Base-by-base conservation (phyloP, 2,888 invertebrate genomes). In the Tryphoninae sp. region DNA sequence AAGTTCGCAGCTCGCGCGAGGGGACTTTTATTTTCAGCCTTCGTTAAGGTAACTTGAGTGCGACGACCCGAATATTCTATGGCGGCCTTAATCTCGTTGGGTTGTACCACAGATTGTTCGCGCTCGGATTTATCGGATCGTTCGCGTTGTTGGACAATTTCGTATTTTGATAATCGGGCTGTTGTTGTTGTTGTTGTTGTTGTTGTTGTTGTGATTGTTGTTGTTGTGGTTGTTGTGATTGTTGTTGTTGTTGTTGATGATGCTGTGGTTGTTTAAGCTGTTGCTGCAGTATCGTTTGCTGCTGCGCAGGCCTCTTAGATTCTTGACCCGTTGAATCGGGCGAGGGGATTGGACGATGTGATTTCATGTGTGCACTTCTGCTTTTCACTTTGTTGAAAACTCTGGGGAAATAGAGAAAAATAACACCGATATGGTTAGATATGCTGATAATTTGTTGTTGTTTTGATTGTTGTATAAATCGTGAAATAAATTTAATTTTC, bases 311-410 rank as follows among this genome's bases (percentile, higher is more conserved):
- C 79, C 92, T 93, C 92, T 94, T 95, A 90, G 94, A 93, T 93
- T 95, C 93, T 93, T 94, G 95, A 86, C 94, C 94, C 92, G 96
- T 96, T 92, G 96, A 95, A 93, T 97, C 97, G 92, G 96, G 96
- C 89, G 89, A 89, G 84, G 91, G 92, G 65, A 92, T 90, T 87
- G 97, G 96, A 92, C 97, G 96, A 94, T 99, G 99, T 87, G 98
- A 98, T 94, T 99, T 99, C 99, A 99, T 99, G 94, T 99, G 99
- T 86, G 99, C 99, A 94, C 98, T 99, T 93, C 99, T 96, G 94
- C 98, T 99, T 94, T 98, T 98, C 92, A 98, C 97, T 95, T 98
- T 98, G 94, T 96, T 96, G 95, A 98, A 98, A 93, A 98, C 96
- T 95, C 98, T 98, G 95, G 88, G n/a, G 22, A 49, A 7, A 55